Evolutionary conservation across 2,797 vertebrate genomes (phyloP).

Genomic region (Taeniopygia guttata): DNA sequence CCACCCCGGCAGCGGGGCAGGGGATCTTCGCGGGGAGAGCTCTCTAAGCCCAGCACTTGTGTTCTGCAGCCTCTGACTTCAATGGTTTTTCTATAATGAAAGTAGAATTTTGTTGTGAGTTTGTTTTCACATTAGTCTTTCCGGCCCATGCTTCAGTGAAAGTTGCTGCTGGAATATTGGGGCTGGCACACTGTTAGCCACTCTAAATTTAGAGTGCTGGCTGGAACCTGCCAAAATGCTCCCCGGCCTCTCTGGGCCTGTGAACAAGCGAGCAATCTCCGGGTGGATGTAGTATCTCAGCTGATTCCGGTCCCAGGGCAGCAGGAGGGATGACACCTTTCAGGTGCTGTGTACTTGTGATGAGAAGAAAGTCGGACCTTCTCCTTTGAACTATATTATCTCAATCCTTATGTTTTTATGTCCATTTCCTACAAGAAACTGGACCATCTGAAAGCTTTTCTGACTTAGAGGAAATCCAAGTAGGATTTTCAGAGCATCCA

Average conservation of each 20-base stretch:
- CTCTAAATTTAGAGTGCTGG: accelerated
- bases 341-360: neutral
- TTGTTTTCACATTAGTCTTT: neutral
- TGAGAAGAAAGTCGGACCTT: neutral
- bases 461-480: neutral
- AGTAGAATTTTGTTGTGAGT: too few relatives aligned
- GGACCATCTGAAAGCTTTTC: neutral
- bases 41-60: neutral
- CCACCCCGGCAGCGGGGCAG: accelerated
- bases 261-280: neutral
- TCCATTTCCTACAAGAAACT: neutral
- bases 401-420: neutral
- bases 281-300: neutral
- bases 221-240: neutral
- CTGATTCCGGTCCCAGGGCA: neutral
- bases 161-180: neutral
- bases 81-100: accelerated
- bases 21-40: accelerated
- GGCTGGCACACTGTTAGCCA: neutral
- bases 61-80: neutral
- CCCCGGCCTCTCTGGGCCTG: neutral
- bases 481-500: neutral
- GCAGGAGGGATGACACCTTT: neutral
- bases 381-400: accelerated
- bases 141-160: neutral